These are phyloP conservation scores for Drosophila lini DNA, from an alignment of 1,140 invertebrate genomes.

Conservation along the genomic window DNA sequence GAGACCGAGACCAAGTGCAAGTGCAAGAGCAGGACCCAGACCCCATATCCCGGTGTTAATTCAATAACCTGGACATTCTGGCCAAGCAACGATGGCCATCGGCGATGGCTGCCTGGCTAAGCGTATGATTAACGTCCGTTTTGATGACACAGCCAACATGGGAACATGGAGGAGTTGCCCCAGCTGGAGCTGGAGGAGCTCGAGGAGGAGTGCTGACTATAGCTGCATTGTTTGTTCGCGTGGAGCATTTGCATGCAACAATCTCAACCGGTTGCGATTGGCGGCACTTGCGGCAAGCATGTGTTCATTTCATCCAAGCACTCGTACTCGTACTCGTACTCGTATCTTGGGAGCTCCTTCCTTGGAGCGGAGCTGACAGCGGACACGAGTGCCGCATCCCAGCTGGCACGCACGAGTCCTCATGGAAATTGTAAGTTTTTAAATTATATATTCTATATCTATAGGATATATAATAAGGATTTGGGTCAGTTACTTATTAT, in stretches of 20 bases:
- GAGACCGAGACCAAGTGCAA: neutral
- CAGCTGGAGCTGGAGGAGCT: conserved; percentile 9
- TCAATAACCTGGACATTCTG: conserved; percentile 75
- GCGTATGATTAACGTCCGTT: conserved; percentile 82
- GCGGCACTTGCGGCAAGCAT: conserved; percentile 66
- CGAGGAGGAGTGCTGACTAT: conserved; percentile 25
- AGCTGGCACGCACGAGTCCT: conserved; percentile 33
- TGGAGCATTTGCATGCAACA: conserved; percentile 75
- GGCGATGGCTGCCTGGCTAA: conserved; percentile 76
- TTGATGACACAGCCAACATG: conserved; percentile 71
- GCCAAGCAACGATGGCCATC: conserved; percentile 48
- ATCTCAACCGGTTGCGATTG: conserved; percentile 70
- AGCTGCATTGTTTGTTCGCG: conserved; percentile 74
- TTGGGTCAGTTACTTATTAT: too few relatives aligned
- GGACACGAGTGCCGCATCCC: conserved; percentile 24
- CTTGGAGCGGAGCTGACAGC: conserved; percentile 31
- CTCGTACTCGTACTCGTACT: conserved; percentile 3
- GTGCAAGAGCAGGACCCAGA: conserved; percentile 38
- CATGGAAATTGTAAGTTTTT: neutral
- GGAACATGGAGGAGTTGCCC: conserved; percentile 23
- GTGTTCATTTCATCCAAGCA: conserved; percentile 42
- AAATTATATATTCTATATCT: too few relatives aligned
- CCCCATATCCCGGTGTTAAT: conserved; percentile 53
- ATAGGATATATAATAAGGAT: too few relatives aligned
- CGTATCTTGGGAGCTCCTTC: conserved; percentile 37